Percentiles rank a stretch among this genome's conserved stretches.
Conservation (phyloP, 23 tunicate species). For the Trididemnum clinides region DNA sequence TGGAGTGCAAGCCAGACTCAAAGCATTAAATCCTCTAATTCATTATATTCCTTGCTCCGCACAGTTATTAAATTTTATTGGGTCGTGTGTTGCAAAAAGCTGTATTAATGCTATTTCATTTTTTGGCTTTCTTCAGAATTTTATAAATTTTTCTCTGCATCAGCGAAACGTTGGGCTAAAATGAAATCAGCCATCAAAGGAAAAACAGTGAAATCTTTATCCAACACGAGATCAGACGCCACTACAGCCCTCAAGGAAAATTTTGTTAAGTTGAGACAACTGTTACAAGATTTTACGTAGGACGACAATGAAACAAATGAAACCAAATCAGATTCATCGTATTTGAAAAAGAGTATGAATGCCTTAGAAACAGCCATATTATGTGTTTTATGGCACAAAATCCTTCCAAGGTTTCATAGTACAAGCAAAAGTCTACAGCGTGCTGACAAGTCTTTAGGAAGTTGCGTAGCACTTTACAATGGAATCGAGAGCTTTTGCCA, state of each 20-base stretch:
- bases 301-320: slow-evolving; percentile 17
- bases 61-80: slow-evolving; percentile 5
- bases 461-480: slow-evolving; percentile 20
- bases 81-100: not conserved
- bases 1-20: slow-evolving; percentile 13
- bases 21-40: not conserved
- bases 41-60: slow-evolving; percentile 19
- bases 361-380: slow-evolving; percentile 17
- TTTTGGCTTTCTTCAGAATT: not conserved
- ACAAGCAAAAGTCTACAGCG: slow-evolving; percentile 17
- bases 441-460: slow-evolving; percentile 10
- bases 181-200: slow-evolving; percentile 30
- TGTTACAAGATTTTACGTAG: slow-evolving; percentile 23
- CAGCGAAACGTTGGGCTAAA: slow-evolving; percentile 17
- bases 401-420: slow-evolving; percentile 10
- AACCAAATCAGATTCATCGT: not conserved
- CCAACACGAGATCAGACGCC: slow-evolving; percentile 28
- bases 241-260: slow-evolving; percentile 13
- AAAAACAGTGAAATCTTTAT: slow-evolving; percentile 26
- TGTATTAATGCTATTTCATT: not conserved
- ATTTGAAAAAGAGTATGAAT: slow-evolving; percentile 20
- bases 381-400: slow-evolving; percentile 18
- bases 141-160: slow-evolving; percentile 24
- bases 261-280: slow-evolving; percentile 22
- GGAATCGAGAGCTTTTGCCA: slow-evolving; percentile 24